Evolutionary conservation across 1,140 invertebrate genomes (phyloP), one percentile per base, ranked within the genome.

Genomic region (Brachionus calyciflorus): DNA sequence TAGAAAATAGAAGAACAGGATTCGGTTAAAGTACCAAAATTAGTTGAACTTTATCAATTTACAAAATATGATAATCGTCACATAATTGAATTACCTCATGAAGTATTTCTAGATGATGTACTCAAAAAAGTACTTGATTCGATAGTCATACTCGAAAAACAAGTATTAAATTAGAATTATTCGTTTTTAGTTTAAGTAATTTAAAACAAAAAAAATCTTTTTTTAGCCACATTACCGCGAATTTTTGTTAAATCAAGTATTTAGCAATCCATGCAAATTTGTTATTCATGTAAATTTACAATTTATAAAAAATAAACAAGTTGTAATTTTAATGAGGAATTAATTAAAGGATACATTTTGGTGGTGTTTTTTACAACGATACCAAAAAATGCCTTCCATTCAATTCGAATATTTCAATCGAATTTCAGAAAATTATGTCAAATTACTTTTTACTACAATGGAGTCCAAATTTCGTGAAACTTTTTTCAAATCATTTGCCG

Each of bases 401-500:
- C 60, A 65, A 65, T 44, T 44, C 21, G 60, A 65, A 65, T 65
- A 65, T 24, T 65, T 65, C 24, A 65, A 65, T 24, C 6, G 60
- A 65, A 44, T 65, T 24, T 65, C 60, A 10, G 60, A 65, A 21
- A 65, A 65, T 28, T 65, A 65, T 65, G 60, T 65, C 33, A 65
- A 65, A 65, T 24, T 65, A 19, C 12, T 65, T 9, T 65, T 65
- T 44, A 46, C 40, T 14, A 9, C 24, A 14, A 65, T 65, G 21
- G 60, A 65, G 5, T 44, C 40, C 3, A 65, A 10, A 37, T 65
- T 44, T 14, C n/a, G 60, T 12, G 60, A 65, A 44, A 65, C 21
- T 44, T 65, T 65, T 65, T 65, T 44, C 19, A 65, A 65, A 21
- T 44, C 60, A 10, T 65, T 65, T 41, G 60, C 60, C 7, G 40